Conservation (phyloP, 2,113 vertebrate genomes). For the Scartelaos histophorus region DNA sequence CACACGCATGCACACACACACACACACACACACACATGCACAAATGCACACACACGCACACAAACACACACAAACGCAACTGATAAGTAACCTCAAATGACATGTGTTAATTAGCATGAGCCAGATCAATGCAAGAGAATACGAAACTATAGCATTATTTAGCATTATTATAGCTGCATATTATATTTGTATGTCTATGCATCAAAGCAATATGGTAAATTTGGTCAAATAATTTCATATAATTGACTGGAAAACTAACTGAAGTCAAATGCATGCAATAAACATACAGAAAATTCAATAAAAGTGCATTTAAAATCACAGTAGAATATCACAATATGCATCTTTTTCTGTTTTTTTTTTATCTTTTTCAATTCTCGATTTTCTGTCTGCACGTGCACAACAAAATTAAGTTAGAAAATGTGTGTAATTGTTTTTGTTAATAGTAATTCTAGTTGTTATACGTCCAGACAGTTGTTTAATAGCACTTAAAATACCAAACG, state of each 20-base stretch:
- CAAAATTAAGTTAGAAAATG: too few species aligned
- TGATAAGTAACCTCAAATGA: constrained; percentile 24
- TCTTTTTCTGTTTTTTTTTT: too few species aligned
- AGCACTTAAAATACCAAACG: too few species aligned
- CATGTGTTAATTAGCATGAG: constrained; percentile 34
- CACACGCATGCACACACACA: constrained; percentile 2
- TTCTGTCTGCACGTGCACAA: too few species aligned
- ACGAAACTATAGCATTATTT: background rate
- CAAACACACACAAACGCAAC: background rate
- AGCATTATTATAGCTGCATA: background rate
- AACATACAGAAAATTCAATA: too few species aligned
- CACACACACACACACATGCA: constrained; percentile 14
- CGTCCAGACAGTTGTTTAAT: too few species aligned
- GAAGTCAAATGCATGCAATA: too few species aligned
- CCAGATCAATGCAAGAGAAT: background rate
- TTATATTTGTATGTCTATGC: background rate
- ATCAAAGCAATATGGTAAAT: background rate
- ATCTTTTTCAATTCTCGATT: too few species aligned
- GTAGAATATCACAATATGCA: too few species aligned
- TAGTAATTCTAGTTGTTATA: too few species aligned
- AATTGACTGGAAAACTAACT: background rate
- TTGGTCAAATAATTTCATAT: background rate
- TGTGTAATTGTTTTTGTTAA: too few species aligned
- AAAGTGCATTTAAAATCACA: too few species aligned
- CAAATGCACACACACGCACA: background rate